A percentile compares a stretch with the other conserved stretches of the same genome.
Evolutionary conservation across 2,888 invertebrate species (phyloP).

Genomic region (Andricus curvator): DNA sequence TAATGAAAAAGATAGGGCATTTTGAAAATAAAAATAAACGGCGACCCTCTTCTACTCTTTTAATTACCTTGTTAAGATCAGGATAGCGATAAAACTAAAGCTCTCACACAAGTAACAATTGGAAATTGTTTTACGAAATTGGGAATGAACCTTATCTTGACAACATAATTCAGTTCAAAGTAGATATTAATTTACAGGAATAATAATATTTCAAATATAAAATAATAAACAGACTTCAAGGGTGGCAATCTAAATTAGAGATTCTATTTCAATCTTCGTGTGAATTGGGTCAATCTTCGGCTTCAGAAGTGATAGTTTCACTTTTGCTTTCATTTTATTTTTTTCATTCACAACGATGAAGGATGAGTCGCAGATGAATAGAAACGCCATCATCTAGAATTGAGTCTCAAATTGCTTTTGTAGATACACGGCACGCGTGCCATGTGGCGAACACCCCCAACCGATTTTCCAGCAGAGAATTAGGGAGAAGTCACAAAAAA

Average conservation of each 20-base stretch:
- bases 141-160: background rate
- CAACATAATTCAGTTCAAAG: background rate
- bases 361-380: conserved; percentile 33
- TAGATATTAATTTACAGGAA: background rate
- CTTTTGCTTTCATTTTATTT: background rate
- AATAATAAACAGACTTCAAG: background rate
- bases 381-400: conserved; percentile 28
- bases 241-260: background rate
- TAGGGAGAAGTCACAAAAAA: conserved; percentile 47
- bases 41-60: background rate
- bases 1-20: background rate
- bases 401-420: conserved; percentile 30
- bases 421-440: conserved; percentile 45
- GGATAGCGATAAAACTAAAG: too few relatives aligned
- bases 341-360: conserved; percentile 25
- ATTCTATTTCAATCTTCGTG: conserved; percentile 23
- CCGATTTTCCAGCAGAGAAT: conserved; percentile 46
- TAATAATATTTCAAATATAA: background rate
- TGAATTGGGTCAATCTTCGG: conserved; percentile 25
- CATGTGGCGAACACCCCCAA: conserved; percentile 54
- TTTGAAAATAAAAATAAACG: background rate
- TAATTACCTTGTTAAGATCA: background rate
- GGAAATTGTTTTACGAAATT: too few relatives aligned
- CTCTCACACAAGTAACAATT: too few relatives aligned
- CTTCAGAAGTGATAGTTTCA: background rate